Percentiles rank a stretch among this genome's conserved stretches.
These are phyloP conservation scores for Apteryx owenii DNA, from an alignment of 2,113 vertebrate species.

Conservation along the genomic window DNA sequence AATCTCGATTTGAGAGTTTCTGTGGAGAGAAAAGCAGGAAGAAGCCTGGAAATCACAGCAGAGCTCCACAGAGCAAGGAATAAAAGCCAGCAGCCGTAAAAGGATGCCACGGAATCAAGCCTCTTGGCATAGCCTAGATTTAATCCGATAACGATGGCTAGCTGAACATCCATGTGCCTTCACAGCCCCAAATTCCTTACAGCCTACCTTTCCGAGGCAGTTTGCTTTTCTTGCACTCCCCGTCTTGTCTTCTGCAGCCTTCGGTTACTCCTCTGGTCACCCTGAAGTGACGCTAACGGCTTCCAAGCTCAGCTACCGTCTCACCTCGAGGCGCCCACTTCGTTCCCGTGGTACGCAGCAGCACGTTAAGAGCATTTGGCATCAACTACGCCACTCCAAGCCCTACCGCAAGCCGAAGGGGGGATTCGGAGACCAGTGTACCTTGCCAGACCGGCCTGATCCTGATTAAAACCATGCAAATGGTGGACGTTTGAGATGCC, in stretches of 20 bases:
- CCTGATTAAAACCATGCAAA: rapidly evolving
- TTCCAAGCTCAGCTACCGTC: too few species aligned
- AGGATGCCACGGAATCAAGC: background rate
- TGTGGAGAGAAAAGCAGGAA: background rate
- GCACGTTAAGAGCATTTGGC: rapidly evolving
- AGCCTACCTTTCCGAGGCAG: rapidly evolving
- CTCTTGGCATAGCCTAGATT: background rate
- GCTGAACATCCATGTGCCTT: background rate
- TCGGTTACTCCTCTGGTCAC: rapidly evolving
- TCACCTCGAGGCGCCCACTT: too few species aligned
- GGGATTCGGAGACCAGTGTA: too few species aligned
- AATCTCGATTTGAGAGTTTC: background rate
- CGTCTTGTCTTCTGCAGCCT: background rate
- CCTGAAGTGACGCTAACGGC: background rate
- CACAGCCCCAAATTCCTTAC: rapidly evolving
- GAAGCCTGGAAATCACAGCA: background rate
- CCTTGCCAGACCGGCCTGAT: rapidly evolving
- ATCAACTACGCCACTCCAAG: rapidly evolving
- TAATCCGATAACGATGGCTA: background rate
- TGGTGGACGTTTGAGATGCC: too few species aligned
- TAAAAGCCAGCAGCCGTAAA: background rate
- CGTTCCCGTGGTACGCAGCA: rapidly evolving
- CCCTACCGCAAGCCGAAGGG: rapidly evolving
- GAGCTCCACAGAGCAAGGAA: background rate
- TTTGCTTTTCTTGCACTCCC: background rate